Evolutionary conservation across 2,888 invertebrate species (phyloP).

Genomic region (Gymnoscelis rufifasciata): DNA sequence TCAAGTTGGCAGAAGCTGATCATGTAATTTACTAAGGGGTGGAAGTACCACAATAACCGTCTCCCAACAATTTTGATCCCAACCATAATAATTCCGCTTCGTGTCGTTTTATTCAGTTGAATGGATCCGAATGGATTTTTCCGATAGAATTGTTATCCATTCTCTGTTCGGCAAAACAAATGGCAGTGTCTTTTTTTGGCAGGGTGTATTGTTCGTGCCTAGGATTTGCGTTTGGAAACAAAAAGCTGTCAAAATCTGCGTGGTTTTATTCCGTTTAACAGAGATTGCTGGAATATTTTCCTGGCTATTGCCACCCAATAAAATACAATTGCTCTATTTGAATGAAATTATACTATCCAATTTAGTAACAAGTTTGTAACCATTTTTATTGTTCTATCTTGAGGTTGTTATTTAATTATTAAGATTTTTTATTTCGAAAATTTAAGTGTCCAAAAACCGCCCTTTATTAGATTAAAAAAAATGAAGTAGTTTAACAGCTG

Average conservation of each 20-base stretch:
- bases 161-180: constrained; percentile 18
- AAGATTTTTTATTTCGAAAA: no score
- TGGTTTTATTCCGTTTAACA: constrained; percentile 20
- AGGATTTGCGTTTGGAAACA: constrained; percentile 5
- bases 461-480: no score
- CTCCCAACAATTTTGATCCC: constrained; percentile 41
- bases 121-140: constrained; percentile 65
- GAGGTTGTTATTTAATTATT: no score
- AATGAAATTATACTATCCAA: no score
- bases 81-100: constrained; percentile 64
- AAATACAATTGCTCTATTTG: no score
- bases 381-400: no score
- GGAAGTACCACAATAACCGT: constrained; percentile 39
- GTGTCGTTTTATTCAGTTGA: constrained; percentile 69
- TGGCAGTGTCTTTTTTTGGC: constrained; percentile 11
- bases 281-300: constrained; percentile 23
- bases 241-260: constrained; percentile 3
- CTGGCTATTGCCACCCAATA: no score
- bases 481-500: no score
- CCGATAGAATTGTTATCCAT: constrained; percentile 67
- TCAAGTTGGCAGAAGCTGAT: constrained; percentile 11
- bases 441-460: no score
- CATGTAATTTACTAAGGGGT: constrained; percentile 24
- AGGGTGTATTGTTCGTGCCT: constrained; percentile 9
- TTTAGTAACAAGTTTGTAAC: no score